Evolutionary conservation across 1,140 invertebrate species (phyloP), one percentile per base, ranked within the genome.

Genomic region (Phymastichus coffea): DNA sequence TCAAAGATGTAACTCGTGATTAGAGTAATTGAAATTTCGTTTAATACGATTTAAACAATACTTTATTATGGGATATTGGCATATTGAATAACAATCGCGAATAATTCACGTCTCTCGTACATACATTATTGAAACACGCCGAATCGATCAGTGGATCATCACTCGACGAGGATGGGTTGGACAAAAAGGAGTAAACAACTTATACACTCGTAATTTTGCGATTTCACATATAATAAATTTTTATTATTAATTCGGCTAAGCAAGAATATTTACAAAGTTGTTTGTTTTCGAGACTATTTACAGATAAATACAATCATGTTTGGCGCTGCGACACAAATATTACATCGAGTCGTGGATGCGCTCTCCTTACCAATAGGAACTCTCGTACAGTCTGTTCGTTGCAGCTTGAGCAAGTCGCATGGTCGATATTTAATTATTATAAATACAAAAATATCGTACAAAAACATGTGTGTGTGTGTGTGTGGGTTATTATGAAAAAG

Each of bases 341-440:
- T n/a, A n/a, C n/a, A n/a, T n/a, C n/a, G n/a, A n/a, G n/a, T n/a
- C n/a, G n/a, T n/a, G n/a, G n/a, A n/a, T 48, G 26, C 47, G 54
- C 49, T 58, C 52, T 70, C 63, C 41, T 63, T 66, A 66, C 57
- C 55, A 67, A 73, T 77, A 78, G 76, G 76, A 78, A 78, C 74
- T 77, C 69, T 77, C 66, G 66, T 72, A 74, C 75, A 79, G 76
- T 79, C 75, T 79, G 71, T 77, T 70, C 65, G 74, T 78, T 77
- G 66, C 72, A 61, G 55, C 61, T 72, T 76, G 73, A 74, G 70
- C 70, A 71, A 70, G 66, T 65, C 59, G 59, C 59, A 61, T 51
- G 58, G 33, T 61, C 44, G 19, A 61, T 61, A 35, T 28, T 55
- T 38, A 25, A 55, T 55, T 61, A n/a, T n/a, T n/a, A n/a, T n/a